These are phyloP conservation scores for Ectemnius lituratus DNA, from an alignment of 2,888 invertebrate species.

Conservation along the genomic window DNA sequence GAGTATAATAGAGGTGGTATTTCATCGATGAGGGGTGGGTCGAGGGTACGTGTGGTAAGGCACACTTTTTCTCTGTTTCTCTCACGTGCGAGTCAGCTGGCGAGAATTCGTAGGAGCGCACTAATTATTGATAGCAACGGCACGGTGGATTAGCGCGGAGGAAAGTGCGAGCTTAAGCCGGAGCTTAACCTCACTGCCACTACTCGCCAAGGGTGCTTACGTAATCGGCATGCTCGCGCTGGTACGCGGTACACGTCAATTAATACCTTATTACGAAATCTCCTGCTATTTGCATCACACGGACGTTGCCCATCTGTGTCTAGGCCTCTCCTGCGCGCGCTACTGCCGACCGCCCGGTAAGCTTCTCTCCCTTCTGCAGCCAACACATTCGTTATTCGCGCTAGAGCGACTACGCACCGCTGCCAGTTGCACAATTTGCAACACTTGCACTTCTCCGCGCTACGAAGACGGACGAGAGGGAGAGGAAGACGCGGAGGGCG, in stretches of 20 bases:
- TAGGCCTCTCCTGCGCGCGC: constrained; percentile 57
- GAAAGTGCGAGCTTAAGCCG: constrained; percentile 21
- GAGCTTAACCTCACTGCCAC: constrained; percentile 17
- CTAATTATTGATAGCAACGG: constrained; percentile 33
- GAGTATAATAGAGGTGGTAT: too few species aligned
- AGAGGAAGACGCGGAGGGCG: background rate
- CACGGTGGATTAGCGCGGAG: constrained; percentile 20
- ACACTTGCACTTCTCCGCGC: constrained; percentile 19
- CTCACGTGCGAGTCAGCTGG: constrained; percentile 13
- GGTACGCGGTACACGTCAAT: constrained; percentile 56
- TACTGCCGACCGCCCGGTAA: background rate
- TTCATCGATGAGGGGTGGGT: background rate
- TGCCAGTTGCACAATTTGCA: constrained; percentile 40
- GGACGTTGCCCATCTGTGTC: constrained; percentile 67
- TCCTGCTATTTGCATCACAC: constrained; percentile 68
- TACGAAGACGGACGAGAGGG: too few species aligned
- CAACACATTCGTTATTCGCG: constrained; percentile 48
- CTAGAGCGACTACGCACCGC: constrained; percentile 36
- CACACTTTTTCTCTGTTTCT: constrained; percentile 1
- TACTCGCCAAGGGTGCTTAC: constrained; percentile 29
- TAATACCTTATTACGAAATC: constrained; percentile 68
- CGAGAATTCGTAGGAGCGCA: constrained; percentile 26
- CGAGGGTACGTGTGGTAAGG: background rate
- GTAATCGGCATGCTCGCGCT: constrained; percentile 40
- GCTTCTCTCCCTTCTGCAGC: constrained; percentile 34